These are phyloP conservation scores for Drosophila insularis DNA, from an alignment of 1,140 invertebrate species.

Conservation along the genomic window DNA sequence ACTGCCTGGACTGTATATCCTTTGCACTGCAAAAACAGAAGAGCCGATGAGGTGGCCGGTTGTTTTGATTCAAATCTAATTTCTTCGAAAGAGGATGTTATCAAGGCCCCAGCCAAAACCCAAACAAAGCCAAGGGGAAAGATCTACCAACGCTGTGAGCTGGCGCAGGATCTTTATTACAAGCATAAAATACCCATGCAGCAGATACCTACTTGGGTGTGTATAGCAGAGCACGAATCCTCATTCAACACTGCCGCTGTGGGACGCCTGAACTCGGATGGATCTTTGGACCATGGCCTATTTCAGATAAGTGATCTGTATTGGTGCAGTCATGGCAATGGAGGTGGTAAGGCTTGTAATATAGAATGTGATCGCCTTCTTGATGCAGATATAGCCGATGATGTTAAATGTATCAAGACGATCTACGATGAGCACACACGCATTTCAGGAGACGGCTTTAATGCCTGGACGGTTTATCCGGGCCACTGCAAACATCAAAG, in stretches of 20 bases:
- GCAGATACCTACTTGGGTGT: constrained; percentile 86
- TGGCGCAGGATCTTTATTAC: constrained; percentile 85
- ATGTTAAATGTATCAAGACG: constrained; percentile 86
- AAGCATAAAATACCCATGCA: constrained; percentile 83
- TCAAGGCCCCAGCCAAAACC: background rate
- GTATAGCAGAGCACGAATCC: constrained; percentile 89
- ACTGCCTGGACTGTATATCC: constrained; percentile 54
- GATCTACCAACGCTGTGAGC: constrained; percentile 87
- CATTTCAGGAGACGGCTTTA: constrained; percentile 87
- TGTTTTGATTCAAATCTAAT: background rate
- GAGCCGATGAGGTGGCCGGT: background rate
- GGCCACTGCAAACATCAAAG: constrained; percentile 53
- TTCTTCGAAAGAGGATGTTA: background rate
- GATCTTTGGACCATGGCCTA: constrained; percentile 87
- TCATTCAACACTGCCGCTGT: constrained; percentile 87
- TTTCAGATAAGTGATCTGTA: constrained; percentile 84
- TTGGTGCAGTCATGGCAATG: constrained; percentile 86
- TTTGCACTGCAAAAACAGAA: background rate
- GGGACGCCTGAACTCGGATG: constrained; percentile 76
- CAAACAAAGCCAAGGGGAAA: constrained; percentile 82
- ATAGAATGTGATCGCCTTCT: constrained; percentile 85
- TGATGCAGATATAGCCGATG: constrained; percentile 87
- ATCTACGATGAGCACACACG: constrained; percentile 86
- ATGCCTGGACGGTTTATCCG: constrained; percentile 84
- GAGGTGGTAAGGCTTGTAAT: constrained; percentile 85